phyloP scores from a whole-genome alignment of 2,113 vertebrate genomes.

The Lucifuga dentata region DNA sequence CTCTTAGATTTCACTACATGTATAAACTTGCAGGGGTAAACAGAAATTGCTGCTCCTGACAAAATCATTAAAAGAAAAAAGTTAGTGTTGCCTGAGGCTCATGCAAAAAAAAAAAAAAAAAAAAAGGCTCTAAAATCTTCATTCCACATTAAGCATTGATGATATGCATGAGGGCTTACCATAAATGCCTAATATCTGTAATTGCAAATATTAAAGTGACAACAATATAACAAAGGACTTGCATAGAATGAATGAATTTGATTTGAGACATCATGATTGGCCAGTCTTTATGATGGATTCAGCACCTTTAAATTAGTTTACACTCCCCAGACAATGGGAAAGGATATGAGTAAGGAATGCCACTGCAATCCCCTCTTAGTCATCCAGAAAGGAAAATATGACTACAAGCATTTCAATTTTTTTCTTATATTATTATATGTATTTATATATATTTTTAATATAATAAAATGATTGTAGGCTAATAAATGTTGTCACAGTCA shows the following conservation, averaged over 20 bases:
- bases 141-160: conserved; percentile 39
- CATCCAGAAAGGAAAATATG: conserved; percentile 58
- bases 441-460: conserved; percentile 29
- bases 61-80: conserved; percentile 29
- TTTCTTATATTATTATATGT: conserved; percentile 27
- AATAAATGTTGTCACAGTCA: conserved; percentile 77
- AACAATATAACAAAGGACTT: conserved; percentile 72
- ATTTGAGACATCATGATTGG: conserved; percentile 75
- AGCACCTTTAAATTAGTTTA: conserved; percentile 81
- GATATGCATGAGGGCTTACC: conserved; percentile 40
- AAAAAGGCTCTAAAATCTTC: conserved; percentile 33
- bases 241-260: conserved; percentile 82
- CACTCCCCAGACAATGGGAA: conserved; percentile 67
- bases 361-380: conserved; percentile 51
- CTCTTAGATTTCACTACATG: conserved; percentile 33
- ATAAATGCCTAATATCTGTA: conserved; percentile 44
- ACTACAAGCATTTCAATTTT: conserved; percentile 42
- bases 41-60: too few relatives aligned
- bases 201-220: conserved; percentile 47
- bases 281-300: conserved; percentile 62
- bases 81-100: conserved; percentile 38
- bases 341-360: conserved; percentile 57
- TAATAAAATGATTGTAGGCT: conserved; percentile 57
- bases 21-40: conserved; percentile 21
- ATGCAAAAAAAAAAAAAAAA: conserved; percentile 48